phyloP scores from a whole-genome alignment of 2,888 invertebrate species.

The Hipparchia sbordonii region DNA sequence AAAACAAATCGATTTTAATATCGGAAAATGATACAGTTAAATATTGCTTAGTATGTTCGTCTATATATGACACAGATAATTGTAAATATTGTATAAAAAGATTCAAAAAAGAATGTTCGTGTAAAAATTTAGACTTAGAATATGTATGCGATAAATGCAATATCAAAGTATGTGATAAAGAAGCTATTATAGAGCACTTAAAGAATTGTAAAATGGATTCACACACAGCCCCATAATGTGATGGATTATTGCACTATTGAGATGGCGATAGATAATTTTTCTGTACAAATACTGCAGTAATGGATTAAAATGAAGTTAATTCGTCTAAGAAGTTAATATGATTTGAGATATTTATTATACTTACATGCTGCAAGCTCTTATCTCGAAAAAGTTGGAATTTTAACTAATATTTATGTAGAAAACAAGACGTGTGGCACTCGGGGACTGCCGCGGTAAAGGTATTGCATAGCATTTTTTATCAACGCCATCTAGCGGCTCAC shows the following conservation, averaged over 20 bases:
- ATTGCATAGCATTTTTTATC: no score
- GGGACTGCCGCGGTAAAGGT: no score
- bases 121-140: not conserved
- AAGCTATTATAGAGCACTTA: slow-evolving; percentile 33
- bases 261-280: no score
- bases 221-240: not conserved
- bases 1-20: slow-evolving; percentile 45
- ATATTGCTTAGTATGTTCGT: slow-evolving; percentile 56
- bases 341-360: no score
- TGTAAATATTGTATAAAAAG: slow-evolving; percentile 51
- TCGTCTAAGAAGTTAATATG: no score
- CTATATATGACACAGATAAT: slow-evolving; percentile 52
- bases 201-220: not conserved
- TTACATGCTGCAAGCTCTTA: no score
- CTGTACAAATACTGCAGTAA: no score
- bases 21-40: slow-evolving; percentile 47
- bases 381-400: no score
- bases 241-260: not conserved
- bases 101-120: slow-evolving; percentile 17
- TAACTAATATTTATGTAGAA: no score
- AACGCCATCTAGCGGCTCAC: no score
- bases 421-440: no score
- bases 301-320: no score
- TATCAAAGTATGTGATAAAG: slow-evolving; percentile 26
- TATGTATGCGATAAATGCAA: slow-evolving; percentile 33